These are phyloP conservation scores for Microctonus brassicae DNA, from an alignment of 2,888 invertebrate species.

Conservation along the genomic window DNA sequence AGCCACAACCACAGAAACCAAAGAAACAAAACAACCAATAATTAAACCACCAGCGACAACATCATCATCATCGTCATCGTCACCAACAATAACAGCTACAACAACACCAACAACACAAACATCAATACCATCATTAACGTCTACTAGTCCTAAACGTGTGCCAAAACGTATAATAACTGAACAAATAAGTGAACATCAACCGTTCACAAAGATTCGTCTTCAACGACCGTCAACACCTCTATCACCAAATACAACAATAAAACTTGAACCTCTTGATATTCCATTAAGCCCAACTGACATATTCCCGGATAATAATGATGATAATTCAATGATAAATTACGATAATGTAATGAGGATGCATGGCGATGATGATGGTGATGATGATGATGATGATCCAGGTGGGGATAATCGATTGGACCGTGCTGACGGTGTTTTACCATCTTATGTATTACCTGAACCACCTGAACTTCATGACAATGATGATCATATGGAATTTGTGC, in stretches of 20 bases:
- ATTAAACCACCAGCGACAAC: neutral
- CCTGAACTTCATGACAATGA: constrained; percentile 60
- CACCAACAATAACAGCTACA: constrained; percentile 37
- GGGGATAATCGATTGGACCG: constrained; percentile 52
- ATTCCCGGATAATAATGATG: constrained; percentile 57
- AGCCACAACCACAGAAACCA: constrained; percentile 51
- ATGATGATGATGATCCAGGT: constrained; percentile 63
- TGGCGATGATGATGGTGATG: constrained; percentile 64
- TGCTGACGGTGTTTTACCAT: constrained; percentile 56
- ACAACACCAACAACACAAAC: neutral
- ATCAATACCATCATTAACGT: constrained; percentile 27
- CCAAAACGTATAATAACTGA: constrained; percentile 61
- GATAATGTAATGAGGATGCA: constrained; percentile 56
- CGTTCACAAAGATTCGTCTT: constrained; percentile 64
- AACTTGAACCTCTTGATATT: constrained; percentile 63
- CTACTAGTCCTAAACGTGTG: constrained; percentile 60
- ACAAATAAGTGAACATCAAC: constrained; percentile 50
- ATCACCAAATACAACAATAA: constrained; percentile 53
- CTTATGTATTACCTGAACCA: constrained; percentile 54
- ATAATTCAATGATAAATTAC: constrained; percentile 56
- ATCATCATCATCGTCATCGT: neutral
- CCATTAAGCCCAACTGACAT: constrained; percentile 64
- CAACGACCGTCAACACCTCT: constrained; percentile 59
- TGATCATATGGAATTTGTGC: constrained; percentile 67
- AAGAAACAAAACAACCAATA: constrained; percentile 49